These are phyloP conservation scores for Poecile atricapillus DNA, from an alignment of 2,113 vertebrate genomes.

Conservation along the genomic window DNA sequence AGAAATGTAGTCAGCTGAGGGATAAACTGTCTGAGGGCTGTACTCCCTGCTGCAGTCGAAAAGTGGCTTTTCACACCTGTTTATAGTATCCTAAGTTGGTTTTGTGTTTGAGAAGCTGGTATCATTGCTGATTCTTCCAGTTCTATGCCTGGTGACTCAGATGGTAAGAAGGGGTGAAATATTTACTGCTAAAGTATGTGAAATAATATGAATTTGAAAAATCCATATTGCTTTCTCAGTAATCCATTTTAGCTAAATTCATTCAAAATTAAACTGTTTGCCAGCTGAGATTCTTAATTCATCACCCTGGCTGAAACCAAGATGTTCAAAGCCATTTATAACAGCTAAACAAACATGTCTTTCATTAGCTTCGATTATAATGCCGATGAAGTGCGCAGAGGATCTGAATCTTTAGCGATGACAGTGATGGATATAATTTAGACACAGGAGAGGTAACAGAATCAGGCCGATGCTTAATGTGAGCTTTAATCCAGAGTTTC, in stretches of 20 bases:
- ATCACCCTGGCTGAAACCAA: neutral
- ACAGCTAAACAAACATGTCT: neutral
- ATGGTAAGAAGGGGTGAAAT: neutral
- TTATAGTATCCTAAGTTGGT: neutral
- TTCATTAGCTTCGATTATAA: conserved; percentile 1
- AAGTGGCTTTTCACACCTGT: neutral
- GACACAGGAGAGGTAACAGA: neutral
- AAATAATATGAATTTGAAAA: neutral
- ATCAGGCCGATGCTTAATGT: neutral
- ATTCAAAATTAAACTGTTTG: conserved; percentile 25
- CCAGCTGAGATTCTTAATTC: conserved; percentile 8
- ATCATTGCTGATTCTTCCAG: neutral
- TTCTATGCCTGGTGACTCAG: neutral
- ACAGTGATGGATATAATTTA: neutral
- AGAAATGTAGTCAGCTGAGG: neutral
- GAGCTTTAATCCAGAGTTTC: neutral
- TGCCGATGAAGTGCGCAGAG: neutral
- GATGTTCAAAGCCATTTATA: neutral
- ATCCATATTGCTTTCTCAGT: neutral
- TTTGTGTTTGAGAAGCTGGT: neutral
- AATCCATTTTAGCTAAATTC: neutral
- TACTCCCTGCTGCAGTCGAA: neutral
- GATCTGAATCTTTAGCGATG: neutral
- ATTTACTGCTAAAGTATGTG: neutral
- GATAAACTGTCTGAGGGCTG: neutral